Percentiles rank a stretch among this genome's conserved stretches.
Conservation (phyloP, 2,113 vertebrate species). For the Serilophus lunatus region DNA sequence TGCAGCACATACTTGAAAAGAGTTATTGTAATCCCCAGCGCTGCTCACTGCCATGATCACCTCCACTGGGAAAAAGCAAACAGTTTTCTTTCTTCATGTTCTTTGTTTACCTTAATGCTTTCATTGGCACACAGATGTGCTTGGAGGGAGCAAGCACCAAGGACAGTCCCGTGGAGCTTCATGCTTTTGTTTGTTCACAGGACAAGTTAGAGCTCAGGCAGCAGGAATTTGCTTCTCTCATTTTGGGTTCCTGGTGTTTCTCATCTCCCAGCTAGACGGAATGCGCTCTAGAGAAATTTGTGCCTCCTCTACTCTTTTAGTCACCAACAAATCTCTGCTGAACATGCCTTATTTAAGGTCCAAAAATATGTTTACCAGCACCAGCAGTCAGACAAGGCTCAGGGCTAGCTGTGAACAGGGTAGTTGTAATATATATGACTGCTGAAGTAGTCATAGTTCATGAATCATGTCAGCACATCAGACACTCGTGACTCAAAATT, state of each 20-base stretch:
- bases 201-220: slow-evolving; percentile 9
- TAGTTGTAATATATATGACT: background rate
- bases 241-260: background rate
- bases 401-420: background rate
- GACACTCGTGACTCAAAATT: background rate
- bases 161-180: background rate
- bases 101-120: background rate
- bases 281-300: background rate
- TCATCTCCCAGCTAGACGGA: background rate
- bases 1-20: background rate
- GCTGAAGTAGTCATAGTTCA: background rate
- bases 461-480: background rate
- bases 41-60: background rate
- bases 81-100: background rate
- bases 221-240: background rate
- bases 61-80: background rate
- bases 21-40: background rate
- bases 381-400: background rate
- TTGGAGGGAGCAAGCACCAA: background rate
- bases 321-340: background rate
- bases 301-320: background rate
- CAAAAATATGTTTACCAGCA: background rate
- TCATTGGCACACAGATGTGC: accelerated
- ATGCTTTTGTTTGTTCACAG: background rate
- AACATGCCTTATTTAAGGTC: background rate